Conservation (phyloP, 2,888 invertebrate genomes). For the Myopa tessellatipennis region DNA sequence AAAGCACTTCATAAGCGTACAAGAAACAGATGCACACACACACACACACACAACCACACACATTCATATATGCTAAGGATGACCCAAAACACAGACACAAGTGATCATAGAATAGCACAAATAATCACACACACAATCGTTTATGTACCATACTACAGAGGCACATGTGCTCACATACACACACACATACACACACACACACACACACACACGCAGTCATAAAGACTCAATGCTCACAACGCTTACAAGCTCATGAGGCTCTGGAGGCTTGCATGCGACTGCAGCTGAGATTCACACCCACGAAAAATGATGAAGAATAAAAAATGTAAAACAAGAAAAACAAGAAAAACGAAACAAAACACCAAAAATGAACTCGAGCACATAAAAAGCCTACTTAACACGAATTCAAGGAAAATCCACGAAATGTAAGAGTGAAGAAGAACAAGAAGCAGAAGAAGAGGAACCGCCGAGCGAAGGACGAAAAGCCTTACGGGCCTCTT, state of each 20-base stretch:
- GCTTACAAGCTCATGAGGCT: not conserved
- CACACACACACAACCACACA: not conserved
- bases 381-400: conserved; percentile 34
- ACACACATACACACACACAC: conserved; percentile 1
- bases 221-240: too few relatives aligned
- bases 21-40: not conserved
- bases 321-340: not conserved
- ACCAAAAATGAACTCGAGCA: conserved; percentile 22
- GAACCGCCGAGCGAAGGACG: not conserved
- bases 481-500: not conserved
- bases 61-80: not conserved
- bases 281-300: conserved; percentile 30
- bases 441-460: not conserved
- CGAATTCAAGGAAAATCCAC: conserved; percentile 23
- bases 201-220: not conserved
- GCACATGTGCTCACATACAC: not conserved
- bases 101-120: not conserved
- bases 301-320: conserved; percentile 6
- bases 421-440: not conserved
- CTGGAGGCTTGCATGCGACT: conserved; percentile 2
- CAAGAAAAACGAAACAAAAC: not conserved
- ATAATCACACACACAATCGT: not conserved
- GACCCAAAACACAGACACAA: conserved; percentile 6
- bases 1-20: not conserved
- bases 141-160: not conserved